Base-by-base conservation (phyloP, 2,888 invertebrate genomes). In the Gandaritis pyraliata region DNA sequence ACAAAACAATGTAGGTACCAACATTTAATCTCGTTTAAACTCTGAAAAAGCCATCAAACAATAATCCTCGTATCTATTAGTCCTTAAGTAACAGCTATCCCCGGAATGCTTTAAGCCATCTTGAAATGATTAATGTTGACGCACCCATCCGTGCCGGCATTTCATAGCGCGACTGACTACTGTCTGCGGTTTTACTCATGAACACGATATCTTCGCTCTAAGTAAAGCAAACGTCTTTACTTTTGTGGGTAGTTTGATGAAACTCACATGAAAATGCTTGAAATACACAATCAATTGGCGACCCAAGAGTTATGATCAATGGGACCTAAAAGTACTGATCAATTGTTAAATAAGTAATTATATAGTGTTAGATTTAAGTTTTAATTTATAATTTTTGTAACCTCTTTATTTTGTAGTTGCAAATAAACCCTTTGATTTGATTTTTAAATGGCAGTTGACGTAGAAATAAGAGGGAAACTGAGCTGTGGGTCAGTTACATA, bases 41-140 rank as follows among this genome's bases (percentile, higher is more conserved):
- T 16, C 55, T 50, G 23, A 48, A 33, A 50, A 49, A 61, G 13
- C 61, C 64, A 63, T 68, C 64, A 61, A 70, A 66, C 61, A 63
- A 58, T 60, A 64, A 70, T 68, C 65, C 56, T 52, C 52, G 65
- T 66, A 61, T n/a, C n/a, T n/a, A n/a, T 67, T 70, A 70, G 69
- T 68, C 66, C 18, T 56, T 66, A 60, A 66, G 66, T 70, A 67
- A 63, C 64, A 69, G 67, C 64, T 62, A 66, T 64, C 45, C 59
- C 47, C 49, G 69, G 66, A 55, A 62, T 61, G 65, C 43, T 57
- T 48, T 41, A 41, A 57, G 65, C 68, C 66, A 69, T 64, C 66
- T 67, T 65, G 59, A 63, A 64, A 74, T 76, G 74, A 76, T 75
- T 76, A 75, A 76, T 74, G 73, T 67, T 61, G 52, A 62, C 58